Evolutionary conservation across 1,140 invertebrate species (phyloP), one percentile per base, ranked within the genome.

Genomic region (Drosophila tani): DNA sequence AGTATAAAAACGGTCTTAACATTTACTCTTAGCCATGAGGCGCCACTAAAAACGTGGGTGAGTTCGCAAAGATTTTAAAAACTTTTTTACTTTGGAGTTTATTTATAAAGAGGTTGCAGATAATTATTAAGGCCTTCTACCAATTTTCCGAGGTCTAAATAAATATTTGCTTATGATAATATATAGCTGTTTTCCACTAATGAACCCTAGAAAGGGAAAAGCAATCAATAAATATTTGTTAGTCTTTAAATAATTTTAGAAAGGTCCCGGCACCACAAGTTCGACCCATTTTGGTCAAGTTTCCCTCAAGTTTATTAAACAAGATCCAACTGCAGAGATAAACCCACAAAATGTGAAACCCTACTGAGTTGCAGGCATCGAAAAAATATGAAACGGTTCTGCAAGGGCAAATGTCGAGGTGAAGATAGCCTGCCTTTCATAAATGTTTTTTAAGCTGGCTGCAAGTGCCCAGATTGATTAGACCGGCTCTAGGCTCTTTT

Each of bases 391-490:
- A 73, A 73, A 73, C 73, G 4, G 74, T 76, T 76, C 74, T 76
- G 73, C 74, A 76, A 76, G 74, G 74, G 74, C 74, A 76, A 75
- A 66, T 67, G 63, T 68, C 73, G 62, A 77, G 75, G 74, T 79
- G 81, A 82, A 90, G 82, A 87, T 90, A 90, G 81, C 85, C 21
- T 70, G 82, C 85, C 85, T 87, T 88, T 87, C 80, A 82, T 73
- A 69, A 46, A 47, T 43, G 69, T 60, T 80, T 24, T 46, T 60
- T 40, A 40, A 38, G 19, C 29, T 51, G 35, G 47, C 43, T 88
- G 84, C 80, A 84, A 75, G 69, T 82, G 67, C 62, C 11, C 24
- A 66, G 75, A 84, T 75, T 80, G 58, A 79, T 80, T 66, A 79
- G 81, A 75, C 69, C 53, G 66, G 53, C 70, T 32, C 29, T 32